Percentiles rank a stretch among this genome's conserved stretches.
Conservation (phyloP, 1,140 invertebrate species). For the Trachymyrmex septentrionalis region DNA sequence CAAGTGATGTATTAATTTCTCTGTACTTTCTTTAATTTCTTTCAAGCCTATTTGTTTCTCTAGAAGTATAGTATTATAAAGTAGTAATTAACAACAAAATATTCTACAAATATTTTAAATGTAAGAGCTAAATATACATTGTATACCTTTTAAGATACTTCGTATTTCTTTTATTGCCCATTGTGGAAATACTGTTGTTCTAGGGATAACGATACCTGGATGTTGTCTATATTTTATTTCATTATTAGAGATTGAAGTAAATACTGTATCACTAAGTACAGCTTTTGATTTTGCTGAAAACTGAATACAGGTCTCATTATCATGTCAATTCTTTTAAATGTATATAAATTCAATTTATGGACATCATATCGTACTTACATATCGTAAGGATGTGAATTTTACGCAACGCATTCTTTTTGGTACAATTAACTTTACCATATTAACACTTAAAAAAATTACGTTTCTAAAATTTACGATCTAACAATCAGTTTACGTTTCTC, state of each 20-base stretch:
- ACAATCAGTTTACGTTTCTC: neutral
- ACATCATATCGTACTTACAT: slow-evolving; percentile 2
- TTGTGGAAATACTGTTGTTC: slow-evolving; percentile 87
- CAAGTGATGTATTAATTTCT: slow-evolving; percentile 88
- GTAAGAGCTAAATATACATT: neutral
- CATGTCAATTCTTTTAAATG: neutral
- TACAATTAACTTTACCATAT: slow-evolving; percentile 21
- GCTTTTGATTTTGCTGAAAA: slow-evolving; percentile 85
- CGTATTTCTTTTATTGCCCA: slow-evolving; percentile 87
- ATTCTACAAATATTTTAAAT: slow-evolving; percentile 3
- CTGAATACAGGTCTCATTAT: slow-evolving; percentile 33
- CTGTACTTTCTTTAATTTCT: slow-evolving; percentile 86
- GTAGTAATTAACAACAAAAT: slow-evolving; percentile 37
- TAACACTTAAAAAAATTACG: neutral
- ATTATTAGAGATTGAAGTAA: slow-evolving; percentile 87
- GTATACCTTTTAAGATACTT: slow-evolving; percentile 85
- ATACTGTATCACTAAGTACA: slow-evolving; percentile 85
- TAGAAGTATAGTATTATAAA: slow-evolving; percentile 29
- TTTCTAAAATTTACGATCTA: too few species aligned
- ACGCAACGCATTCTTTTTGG: neutral
- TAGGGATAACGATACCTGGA: slow-evolving; percentile 88
- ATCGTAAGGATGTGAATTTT: neutral
- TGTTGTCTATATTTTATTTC: slow-evolving; percentile 90
- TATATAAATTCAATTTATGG: neutral
- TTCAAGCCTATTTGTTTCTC: slow-evolving; percentile 87